Percentiles rank a stretch among this genome's conserved stretches.
phyloP scores from a whole-genome alignment of 2,888 invertebrate species.

The Bugula neritina region DNA sequence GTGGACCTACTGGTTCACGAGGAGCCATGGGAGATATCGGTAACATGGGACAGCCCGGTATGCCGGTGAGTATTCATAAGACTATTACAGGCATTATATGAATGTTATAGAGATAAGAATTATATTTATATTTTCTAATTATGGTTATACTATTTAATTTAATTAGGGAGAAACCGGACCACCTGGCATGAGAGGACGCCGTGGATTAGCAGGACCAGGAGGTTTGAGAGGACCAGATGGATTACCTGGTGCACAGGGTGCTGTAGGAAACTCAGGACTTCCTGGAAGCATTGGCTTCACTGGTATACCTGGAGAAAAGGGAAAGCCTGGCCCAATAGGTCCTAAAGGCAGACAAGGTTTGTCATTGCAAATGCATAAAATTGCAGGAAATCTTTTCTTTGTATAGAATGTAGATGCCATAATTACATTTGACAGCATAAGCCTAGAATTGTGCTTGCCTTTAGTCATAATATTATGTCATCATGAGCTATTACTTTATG shows the following conservation, averaged over 20 bases:
- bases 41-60: constrained; percentile 21
- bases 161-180: constrained; percentile 16
- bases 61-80: constrained; percentile 17
- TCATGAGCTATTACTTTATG: no score
- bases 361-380: no score
- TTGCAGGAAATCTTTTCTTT: no score
- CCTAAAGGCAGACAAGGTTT: constrained; percentile 22
- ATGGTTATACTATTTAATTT: no score
- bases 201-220: background rate
- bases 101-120: no score
- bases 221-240: constrained; percentile 22
- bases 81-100: no score
- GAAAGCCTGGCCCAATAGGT: constrained; percentile 10
- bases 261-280: background rate
- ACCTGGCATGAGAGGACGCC: constrained; percentile 10
- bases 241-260: background rate
- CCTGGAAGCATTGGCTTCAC: constrained; percentile 10
- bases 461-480: no score
- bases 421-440: no score
- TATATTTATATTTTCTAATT: no score
- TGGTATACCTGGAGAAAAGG: constrained; percentile 10
- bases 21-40: constrained; percentile 17
- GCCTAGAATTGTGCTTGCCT: no score
- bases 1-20: background rate
- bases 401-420: no score